Conservation (phyloP, 2,797 vertebrate genomes). For the Myotis findleyi region DNA sequence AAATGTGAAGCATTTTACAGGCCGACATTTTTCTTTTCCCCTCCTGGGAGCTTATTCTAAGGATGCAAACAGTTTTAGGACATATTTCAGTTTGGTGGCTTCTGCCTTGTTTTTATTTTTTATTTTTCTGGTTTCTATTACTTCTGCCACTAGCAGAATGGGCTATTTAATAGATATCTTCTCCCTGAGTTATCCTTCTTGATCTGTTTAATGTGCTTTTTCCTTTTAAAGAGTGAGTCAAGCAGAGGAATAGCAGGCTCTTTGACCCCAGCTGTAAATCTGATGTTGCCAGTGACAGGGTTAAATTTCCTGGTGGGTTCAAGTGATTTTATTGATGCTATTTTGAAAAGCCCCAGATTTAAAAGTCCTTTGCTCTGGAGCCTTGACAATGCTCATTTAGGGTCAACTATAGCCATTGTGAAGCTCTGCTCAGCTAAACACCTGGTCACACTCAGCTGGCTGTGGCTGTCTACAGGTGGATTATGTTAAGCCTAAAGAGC, state of each 20-base stretch:
- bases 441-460: not conserved
- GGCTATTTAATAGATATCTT: not conserved
- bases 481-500: not conserved
- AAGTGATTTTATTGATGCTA: not conserved
- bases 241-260: not conserved
- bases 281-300: not conserved
- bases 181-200: not conserved
- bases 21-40: not conserved
- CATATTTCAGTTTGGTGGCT: not conserved
- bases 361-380: not conserved
- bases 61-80: not conserved
- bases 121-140: not conserved
- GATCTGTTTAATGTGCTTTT: not conserved
- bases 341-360: not conserved
- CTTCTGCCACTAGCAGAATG: not conserved
- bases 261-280: constrained; percentile 11
- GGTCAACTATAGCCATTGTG: not conserved
- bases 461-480: not conserved
- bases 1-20: not conserved
- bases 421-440: not conserved
- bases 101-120: not conserved
- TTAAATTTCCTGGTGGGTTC: not conserved
- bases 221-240: not conserved
- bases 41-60: not conserved
- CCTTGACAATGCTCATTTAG: not conserved